Conservation (phyloP, 2,888 invertebrate species). For the Microplitis manilae region DNA sequence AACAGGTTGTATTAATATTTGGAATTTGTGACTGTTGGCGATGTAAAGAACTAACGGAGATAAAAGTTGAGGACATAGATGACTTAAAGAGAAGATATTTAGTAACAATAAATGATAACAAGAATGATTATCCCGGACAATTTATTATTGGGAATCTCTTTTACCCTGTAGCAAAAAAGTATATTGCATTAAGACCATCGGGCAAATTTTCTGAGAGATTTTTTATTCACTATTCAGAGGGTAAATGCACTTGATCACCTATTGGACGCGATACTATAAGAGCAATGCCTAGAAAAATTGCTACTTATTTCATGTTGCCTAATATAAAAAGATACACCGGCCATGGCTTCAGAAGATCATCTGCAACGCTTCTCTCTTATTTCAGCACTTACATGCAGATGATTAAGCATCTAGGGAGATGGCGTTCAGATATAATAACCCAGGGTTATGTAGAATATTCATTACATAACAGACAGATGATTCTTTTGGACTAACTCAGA, state of each 20-base stretch:
- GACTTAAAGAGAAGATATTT: slow-evolving; percentile 7
- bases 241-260: slow-evolving; percentile 28
- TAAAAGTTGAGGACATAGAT: not conserved
- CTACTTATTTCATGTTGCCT: slow-evolving; percentile 30
- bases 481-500: too few species aligned
- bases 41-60: slow-evolving; percentile 11
- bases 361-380: slow-evolving; percentile 15
- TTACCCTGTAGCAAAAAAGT: slow-evolving; percentile 7
- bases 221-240: slow-evolving; percentile 35
- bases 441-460: too few species aligned
- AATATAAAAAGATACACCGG: slow-evolving; percentile 31
- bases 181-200: slow-evolving; percentile 3
- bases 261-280: slow-evolving; percentile 33
- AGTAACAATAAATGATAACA: slow-evolving; percentile 5
- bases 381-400: too few species aligned
- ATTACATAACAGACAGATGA: too few species aligned
- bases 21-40: slow-evolving; percentile 18
- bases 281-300: slow-evolving; percentile 36
- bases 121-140: slow-evolving; percentile 6
- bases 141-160: slow-evolving; percentile 14
- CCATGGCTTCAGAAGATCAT: slow-evolving; percentile 36
- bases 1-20: slow-evolving; percentile 25
- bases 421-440: too few species aligned
- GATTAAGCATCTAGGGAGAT: too few species aligned
- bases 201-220: not conserved